These are phyloP conservation scores for Apamea monoglypha DNA, from an alignment of 2,888 invertebrate genomes.

Conservation along the genomic window DNA sequence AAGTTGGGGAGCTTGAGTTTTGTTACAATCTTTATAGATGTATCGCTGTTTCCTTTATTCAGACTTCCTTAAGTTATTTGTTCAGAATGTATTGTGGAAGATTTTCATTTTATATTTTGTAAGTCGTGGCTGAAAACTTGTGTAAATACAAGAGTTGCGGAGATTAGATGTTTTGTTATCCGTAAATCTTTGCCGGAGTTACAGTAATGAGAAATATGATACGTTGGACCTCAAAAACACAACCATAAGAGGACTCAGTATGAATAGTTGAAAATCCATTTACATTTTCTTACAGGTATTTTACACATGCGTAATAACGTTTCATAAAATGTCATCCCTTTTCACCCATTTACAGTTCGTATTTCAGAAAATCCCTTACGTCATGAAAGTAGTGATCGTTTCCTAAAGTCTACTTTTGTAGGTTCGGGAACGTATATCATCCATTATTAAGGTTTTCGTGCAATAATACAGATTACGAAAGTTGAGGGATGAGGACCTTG, in stretches of 20 bases:
- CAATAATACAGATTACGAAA: conserved; percentile 49
- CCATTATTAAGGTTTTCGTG: conserved; percentile 38
- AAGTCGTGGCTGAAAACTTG: conserved; percentile 25
- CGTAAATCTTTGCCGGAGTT: not conserved
- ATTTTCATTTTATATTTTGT: conserved; percentile 34
- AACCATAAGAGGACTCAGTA: not conserved
- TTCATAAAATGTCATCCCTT: conserved; percentile 60
- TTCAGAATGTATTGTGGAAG: conserved; percentile 45
- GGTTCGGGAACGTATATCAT: conserved; percentile 22
- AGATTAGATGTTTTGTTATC: conserved; percentile 17
- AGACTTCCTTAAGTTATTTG: conserved; percentile 44
- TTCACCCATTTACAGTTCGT: conserved; percentile 55
- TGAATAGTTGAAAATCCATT: conserved; percentile 9
- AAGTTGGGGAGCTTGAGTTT: conserved; percentile 50
- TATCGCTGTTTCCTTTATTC: conserved; percentile 51
- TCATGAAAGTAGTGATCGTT: conserved; percentile 48
- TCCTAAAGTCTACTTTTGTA: conserved; percentile 52
- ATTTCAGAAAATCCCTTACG: conserved; percentile 61
- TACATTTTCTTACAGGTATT: conserved; percentile 33
- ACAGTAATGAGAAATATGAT: not conserved
- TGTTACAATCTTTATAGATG: conserved; percentile 49
- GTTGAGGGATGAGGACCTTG: conserved; percentile 23
- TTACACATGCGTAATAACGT: conserved; percentile 39
- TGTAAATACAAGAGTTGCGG: conserved; percentile 16
- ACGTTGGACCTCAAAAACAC: not conserved